Evolutionary conservation across 2,797 vertebrate species (phyloP).

Genomic region (Tokudaia tokunoshimensis): DNA sequence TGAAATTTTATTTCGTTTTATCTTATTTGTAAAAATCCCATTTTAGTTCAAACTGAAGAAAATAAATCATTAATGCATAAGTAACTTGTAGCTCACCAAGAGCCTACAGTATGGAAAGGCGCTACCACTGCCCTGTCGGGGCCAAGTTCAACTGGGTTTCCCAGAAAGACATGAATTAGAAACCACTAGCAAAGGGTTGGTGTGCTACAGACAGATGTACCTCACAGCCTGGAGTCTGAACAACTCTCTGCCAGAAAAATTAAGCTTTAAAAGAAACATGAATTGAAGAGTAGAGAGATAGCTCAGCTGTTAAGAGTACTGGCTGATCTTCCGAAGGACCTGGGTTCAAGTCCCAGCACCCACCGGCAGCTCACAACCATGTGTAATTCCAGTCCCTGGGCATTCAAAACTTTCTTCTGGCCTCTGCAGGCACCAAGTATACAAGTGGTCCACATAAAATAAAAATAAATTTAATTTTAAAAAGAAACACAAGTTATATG

Average conservation of each 20-base stretch:
- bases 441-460: background rate
- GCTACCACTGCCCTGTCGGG: constrained; percentile 18
- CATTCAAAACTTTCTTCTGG: background rate
- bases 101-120: constrained; percentile 60
- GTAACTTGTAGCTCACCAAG: constrained; percentile 29
- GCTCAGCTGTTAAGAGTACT: background rate
- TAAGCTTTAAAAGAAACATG: constrained; percentile 15
- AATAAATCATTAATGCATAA: constrained; percentile 81
- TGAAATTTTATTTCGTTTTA: background rate
- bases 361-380: background rate
- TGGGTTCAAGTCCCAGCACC: background rate
- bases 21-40: constrained; percentile 60
- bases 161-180: constrained; percentile 52
- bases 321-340: background rate
- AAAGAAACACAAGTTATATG: background rate
- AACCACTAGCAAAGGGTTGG: constrained; percentile 12
- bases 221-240: background rate
- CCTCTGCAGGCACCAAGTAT: background rate
- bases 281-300: background rate
- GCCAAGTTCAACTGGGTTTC: constrained; percentile 64
- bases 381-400: background rate
- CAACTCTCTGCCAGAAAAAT: constrained; percentile 16
- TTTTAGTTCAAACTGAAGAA: constrained; percentile 82
- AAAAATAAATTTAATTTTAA: background rate
- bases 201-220: background rate